These are phyloP conservation scores for Luffia ferchaultella DNA, from an alignment of 2,888 invertebrate species.

Conservation along the genomic window DNA sequence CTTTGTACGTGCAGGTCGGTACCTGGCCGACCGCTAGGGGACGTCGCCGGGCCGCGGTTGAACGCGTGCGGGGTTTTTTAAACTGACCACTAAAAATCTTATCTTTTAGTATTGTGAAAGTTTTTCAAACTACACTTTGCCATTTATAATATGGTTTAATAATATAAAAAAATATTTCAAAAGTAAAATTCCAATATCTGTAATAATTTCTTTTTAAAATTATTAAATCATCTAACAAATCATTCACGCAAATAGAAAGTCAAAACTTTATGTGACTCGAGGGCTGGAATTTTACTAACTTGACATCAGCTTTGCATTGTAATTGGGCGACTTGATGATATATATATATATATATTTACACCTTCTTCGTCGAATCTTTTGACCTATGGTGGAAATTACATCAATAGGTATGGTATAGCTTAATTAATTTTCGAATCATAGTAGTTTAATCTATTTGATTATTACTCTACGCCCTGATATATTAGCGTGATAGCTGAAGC, in stretches of 20 bases:
- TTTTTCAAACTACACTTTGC: neutral
- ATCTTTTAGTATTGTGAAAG: neutral
- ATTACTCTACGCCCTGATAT: too few species aligned
- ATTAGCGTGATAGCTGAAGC: too few species aligned
- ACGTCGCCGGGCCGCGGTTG: slow-evolving; percentile 24
- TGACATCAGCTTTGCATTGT: too few species aligned
- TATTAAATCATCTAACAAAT: neutral
- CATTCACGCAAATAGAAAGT: neutral
- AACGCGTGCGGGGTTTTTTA: slow-evolving; percentile 58
- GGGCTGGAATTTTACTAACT: too few species aligned
- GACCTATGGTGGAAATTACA: too few species aligned
- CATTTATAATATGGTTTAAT: neutral
- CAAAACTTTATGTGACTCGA: neutral
- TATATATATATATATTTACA: too few species aligned
- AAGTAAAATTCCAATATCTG: too few species aligned
- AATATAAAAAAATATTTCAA: neutral
- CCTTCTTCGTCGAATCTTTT: too few species aligned
- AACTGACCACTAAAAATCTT: slow-evolving; percentile 38
- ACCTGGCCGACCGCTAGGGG: slow-evolving; percentile 49
- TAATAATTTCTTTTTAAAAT: neutral
- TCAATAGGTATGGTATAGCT: too few species aligned
- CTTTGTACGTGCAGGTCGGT: slow-evolving; percentile 58
- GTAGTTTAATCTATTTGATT: too few species aligned
- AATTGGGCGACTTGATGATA: too few species aligned
- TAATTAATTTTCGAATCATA: too few species aligned